Base-by-base conservation (phyloP, 1,140 invertebrate genomes). In the Asobara japonica region DNA sequence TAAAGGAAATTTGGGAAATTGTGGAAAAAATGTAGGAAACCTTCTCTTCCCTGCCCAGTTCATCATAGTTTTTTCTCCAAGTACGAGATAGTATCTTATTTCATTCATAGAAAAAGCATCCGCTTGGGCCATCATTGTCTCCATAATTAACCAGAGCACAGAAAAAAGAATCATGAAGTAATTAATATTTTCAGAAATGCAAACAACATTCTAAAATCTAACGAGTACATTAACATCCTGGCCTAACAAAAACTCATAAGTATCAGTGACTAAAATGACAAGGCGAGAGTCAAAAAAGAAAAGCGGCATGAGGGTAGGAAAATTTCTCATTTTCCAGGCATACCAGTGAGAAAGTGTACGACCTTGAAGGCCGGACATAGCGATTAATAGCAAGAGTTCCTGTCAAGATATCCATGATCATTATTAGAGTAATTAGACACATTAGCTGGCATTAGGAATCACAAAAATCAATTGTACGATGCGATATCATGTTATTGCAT, bases 291-390 rank as follows among this genome's bases (percentile, higher is more conserved):
- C 3, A 70, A 22, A 51, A 29, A 65, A 3, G n/a, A 51, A 65
- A 67, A 51, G 73, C 22, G 36, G 71, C 69, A 41, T 71, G 64
- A 79, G 79, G 77, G 78, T 65, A 64, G 65, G 80, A 69, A 30
- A 84, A 75, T 61, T 83, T 86, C 86, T 81, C 22, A 81, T 79
- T 84, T 86, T 87, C 77, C 84, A 87, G 84, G 85, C 80, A 82
- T 83, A 77, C 74, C 78, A 80, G 61, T 75, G 82, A 86, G 82
- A 86, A 86, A 79, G 75, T 84, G 81, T 79, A 84, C 76, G 79
- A 86, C 77, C 79, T 86, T 78, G 84, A 81, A 62, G 79, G 82
- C 77, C 77, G 78, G 81, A 75, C 84, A 75, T 87, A 84, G 78
- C 41, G 68, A 60, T 38, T 56, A 61, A 62, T 13, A 48, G 38